Percentiles rank a stretch among this genome's conserved stretches.
phyloP scores from a whole-genome alignment of 2,113 vertebrate genomes.

The Melanotaenia duboulayi region DNA sequence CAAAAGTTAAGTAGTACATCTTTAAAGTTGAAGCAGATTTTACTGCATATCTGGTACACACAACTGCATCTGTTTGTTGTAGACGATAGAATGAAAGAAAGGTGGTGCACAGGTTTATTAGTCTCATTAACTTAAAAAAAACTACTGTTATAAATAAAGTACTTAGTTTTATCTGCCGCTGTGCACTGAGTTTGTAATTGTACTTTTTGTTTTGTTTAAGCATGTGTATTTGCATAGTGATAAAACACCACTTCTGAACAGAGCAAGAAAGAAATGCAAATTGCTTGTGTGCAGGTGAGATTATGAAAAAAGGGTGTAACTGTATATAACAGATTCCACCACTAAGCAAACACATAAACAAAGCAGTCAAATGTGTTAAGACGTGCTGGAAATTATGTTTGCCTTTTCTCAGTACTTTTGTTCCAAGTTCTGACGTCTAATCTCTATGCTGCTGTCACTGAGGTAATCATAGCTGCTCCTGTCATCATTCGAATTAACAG shows the following conservation, averaged over 20 bases:
- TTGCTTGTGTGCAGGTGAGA: slow-evolving; percentile 41
- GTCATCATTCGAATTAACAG: slow-evolving; percentile 42
- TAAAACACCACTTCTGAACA: slow-evolving; percentile 13
- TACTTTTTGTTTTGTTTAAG: slow-evolving; percentile 13
- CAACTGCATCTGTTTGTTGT: slow-evolving; percentile 21
- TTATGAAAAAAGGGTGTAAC: slow-evolving; percentile 13
- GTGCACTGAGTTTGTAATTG: background rate
- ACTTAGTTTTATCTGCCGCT: slow-evolving; percentile 9
- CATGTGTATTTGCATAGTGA: slow-evolving; percentile 26
- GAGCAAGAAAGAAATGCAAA: slow-evolving; percentile 38
- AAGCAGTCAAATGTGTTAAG: slow-evolving; percentile 19
- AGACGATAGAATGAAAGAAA: slow-evolving; percentile 18
- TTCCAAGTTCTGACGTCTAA: slow-evolving; percentile 22
- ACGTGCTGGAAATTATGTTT: slow-evolving; percentile 19
- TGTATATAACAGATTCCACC: slow-evolving; percentile 14
- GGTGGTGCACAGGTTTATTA: background rate
- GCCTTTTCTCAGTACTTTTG: slow-evolving; percentile 5
- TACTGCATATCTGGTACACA: background rate
- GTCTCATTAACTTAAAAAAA: background rate
- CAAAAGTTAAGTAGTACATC: too few species aligned
- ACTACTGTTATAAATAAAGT: slow-evolving; percentile 13
- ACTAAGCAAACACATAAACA: slow-evolving; percentile 24
- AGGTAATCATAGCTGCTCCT: slow-evolving; percentile 14
- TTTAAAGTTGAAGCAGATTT: slow-evolving; percentile 47
- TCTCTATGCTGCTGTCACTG: slow-evolving; percentile 19